phyloP scores from a whole-genome alignment of 1,140 invertebrate genomes.

The Drosophila pachea region DNA sequence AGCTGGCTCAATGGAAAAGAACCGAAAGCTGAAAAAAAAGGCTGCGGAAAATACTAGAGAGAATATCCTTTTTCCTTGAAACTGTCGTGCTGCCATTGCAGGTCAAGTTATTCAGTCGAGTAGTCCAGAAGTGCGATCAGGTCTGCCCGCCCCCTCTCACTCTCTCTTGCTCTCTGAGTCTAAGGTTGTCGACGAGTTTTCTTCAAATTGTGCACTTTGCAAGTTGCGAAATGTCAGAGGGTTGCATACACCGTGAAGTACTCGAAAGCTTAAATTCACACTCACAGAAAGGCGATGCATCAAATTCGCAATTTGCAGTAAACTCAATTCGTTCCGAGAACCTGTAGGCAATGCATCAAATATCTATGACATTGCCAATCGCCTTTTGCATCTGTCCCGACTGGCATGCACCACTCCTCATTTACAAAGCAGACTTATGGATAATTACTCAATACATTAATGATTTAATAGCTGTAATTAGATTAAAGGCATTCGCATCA shows the following conservation, averaged over 20 bases:
- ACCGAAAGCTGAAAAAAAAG: slow-evolving; percentile 18
- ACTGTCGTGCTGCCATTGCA: slow-evolving; percentile 15
- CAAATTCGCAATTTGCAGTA: slow-evolving; percentile 17
- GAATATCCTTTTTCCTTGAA: slow-evolving; percentile 1
- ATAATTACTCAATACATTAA: too few species aligned
- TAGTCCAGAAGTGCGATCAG: slow-evolving; percentile 22
- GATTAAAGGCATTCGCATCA: neutral
- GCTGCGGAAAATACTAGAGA: neutral
- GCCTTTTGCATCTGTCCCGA: too few species aligned
- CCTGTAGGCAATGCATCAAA: slow-evolving; percentile 20
- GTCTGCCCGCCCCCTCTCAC: neutral
- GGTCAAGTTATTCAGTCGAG: slow-evolving; percentile 31
- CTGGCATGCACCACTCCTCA: neutral
- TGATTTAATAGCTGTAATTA: neutral
- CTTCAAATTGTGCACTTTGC: slow-evolving; percentile 2
- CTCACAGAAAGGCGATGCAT: slow-evolving; percentile 10
- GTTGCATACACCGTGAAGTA: too few species aligned
- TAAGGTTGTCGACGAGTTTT: slow-evolving; percentile 1
- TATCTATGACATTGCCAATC: neutral
- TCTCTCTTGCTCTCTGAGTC: neutral
- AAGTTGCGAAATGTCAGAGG: neutral
- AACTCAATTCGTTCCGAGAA: slow-evolving; percentile 11
- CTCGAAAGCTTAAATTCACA: neutral
- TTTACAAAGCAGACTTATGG: too few species aligned
- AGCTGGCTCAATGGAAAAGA: slow-evolving; percentile 46